Percentiles rank a stretch among this genome's conserved stretches.
These are phyloP conservation scores for Spinus olivaceus DNA, from an alignment of 2,797 vertebrate species.

Conservation along the genomic window DNA sequence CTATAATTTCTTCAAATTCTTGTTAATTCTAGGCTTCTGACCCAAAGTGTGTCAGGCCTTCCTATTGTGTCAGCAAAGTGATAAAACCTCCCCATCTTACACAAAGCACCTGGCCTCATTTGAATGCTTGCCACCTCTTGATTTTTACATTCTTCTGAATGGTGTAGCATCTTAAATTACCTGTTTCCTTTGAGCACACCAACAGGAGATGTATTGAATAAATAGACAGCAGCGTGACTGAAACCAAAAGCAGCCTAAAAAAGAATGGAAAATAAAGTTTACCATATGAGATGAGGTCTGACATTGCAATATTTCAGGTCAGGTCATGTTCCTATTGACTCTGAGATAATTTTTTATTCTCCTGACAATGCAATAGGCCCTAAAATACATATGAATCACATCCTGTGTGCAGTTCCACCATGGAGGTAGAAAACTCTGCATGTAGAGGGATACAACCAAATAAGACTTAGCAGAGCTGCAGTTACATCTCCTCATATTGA, in stretches of 20 bases:
- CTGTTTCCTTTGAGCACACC: constrained; percentile 79
- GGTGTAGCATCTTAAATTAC: constrained; percentile 59
- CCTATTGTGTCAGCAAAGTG: background rate
- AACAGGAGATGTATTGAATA: constrained; percentile 82
- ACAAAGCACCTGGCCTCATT: background rate
- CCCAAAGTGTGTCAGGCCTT: background rate
- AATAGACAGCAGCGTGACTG: constrained; percentile 77
- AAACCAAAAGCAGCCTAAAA: constrained; percentile 77
- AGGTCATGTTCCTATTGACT: background rate
- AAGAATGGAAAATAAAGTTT: constrained; percentile 40
- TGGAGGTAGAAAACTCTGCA: background rate
- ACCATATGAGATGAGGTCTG: background rate
- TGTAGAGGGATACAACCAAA: background rate
- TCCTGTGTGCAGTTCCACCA: background rate
- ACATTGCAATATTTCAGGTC: background rate
- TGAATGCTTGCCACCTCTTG: background rate
- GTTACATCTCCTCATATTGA: background rate
- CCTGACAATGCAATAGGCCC: background rate
- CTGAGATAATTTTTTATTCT: background rate
- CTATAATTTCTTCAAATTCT: background rate
- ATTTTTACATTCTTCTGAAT: background rate
- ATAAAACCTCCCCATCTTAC: background rate
- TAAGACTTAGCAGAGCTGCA: background rate
- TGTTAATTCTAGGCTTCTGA: background rate
- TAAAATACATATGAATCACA: background rate